phyloP scores from a whole-genome alignment of 2,797 vertebrate genomes.

The Cichlasoma orientale region DNA sequence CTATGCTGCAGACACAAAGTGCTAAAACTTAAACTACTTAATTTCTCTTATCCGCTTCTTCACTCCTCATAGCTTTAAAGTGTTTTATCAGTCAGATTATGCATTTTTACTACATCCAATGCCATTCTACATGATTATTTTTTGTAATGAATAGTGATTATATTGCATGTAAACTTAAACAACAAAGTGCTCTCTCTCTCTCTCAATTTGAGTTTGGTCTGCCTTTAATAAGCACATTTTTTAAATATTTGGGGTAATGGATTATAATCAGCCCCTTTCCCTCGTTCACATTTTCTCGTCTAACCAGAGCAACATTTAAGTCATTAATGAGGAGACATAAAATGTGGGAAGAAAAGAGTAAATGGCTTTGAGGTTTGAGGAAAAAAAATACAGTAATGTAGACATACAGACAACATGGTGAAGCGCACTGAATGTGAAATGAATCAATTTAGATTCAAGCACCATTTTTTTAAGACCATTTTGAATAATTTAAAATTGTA shows the following conservation, averaged over 20 bases:
- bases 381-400: neutral
- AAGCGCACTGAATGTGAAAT: neutral
- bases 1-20: neutral
- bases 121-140: neutral
- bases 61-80: accelerated
- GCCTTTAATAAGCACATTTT: slow-evolving; percentile 50
- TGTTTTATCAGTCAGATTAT: neutral
- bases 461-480: neutral
- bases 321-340: slow-evolving; percentile 62
- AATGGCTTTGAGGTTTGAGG: slow-evolving; percentile 4
- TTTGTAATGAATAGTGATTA: neutral
- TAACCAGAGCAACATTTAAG: slow-evolving; percentile 54
- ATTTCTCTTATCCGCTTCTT: neutral
- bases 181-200: neutral
- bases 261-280: slow-evolving; percentile 30
- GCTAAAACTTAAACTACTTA: neutral
- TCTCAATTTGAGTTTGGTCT: slow-evolving; percentile 15
- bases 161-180: neutral
- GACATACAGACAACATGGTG: neutral
- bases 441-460: neutral
- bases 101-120: neutral
- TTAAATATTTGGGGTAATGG: slow-evolving; percentile 47
- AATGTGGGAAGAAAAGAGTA: slow-evolving; percentile 16
- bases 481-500: neutral
- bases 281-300: slow-evolving; percentile 23